A percentile compares a stretch with the other conserved stretches of the same genome.
These are phyloP conservation scores for Progne subis DNA, from an alignment of 2,113 vertebrate species.

Conservation along the genomic window DNA sequence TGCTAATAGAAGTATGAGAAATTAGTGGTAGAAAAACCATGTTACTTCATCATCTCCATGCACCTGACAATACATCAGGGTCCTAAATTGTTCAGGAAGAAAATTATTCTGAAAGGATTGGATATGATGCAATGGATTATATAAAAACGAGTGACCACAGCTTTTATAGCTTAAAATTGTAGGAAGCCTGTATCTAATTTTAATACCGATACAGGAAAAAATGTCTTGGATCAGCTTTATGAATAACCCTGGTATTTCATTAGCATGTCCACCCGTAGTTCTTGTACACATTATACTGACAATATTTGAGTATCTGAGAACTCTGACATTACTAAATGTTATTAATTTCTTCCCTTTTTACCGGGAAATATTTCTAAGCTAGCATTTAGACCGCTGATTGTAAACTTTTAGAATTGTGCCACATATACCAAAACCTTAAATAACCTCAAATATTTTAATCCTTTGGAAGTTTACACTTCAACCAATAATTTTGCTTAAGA, in stretches of 20 bases:
- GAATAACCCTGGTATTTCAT: background rate
- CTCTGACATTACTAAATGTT: background rate
- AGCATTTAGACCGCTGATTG: background rate
- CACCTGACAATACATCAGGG: background rate
- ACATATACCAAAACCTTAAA: background rate
- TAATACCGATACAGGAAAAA: background rate
- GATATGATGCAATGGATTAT: slow-evolving; percentile 6
- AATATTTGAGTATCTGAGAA: background rate
- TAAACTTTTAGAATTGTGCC: background rate
- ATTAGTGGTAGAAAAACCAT: slow-evolving; percentile 50
- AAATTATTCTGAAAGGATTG: slow-evolving; percentile 20
- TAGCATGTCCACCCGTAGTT: background rate
- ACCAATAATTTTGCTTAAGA: background rate
- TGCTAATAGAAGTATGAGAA: slow-evolving; percentile 45
- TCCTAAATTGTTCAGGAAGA: slow-evolving; percentile 1
- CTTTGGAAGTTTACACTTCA: background rate
- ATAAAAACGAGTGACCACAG: background rate
- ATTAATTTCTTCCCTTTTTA: background rate
- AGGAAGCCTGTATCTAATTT: background rate
- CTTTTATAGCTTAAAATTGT: background rate
- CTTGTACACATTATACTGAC: background rate
- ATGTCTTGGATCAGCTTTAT: background rate
- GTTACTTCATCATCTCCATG: background rate
- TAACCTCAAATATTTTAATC: background rate
- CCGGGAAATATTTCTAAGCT: background rate